Evolutionary conservation across 2,797 vertebrate species (phyloP), one percentile per base, ranked within the genome.

Genomic region (Octomys mimax): DNA sequence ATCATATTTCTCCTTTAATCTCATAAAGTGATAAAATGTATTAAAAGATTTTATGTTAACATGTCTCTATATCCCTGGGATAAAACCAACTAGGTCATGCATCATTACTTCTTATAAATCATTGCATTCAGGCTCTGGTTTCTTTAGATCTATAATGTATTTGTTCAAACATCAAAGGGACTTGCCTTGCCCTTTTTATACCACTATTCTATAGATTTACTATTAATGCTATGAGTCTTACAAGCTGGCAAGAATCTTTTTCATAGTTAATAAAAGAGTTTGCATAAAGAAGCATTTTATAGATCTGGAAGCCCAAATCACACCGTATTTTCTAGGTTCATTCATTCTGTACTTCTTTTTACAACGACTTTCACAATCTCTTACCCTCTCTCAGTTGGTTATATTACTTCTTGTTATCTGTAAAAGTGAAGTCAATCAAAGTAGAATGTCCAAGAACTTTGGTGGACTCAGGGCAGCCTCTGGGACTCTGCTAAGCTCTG

Each of bases 131-230:
- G 71, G 22, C 13, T 81, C 70, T 87, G 6, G 89, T 94, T 89
- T 89, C 21, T 75, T 54, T 78, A 80, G 22, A 36, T 87, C 12
- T 68, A 31, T 36, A 62, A 78, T 82, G 21, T 36, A 42, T 87
- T 87, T 89, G n/a, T 87, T 91, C n/a, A 94, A 79, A 89, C 86
- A 96, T 18, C 11, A 89, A 92, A 86, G 79, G 52, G 18, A 8
- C 42, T 83, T 75, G 5, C 54, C 64, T 80, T 94, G 1, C 52
- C 26, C 78, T 88, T 91, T 80, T 82, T n/a, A 81, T 57, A 77
- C 3, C 77, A 73, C 26, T 28, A 2, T 57, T 87, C n/a, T 36
- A 4, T n/a, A 80, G 31, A 66, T 18, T 93, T 78, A 31, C 4
- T 66, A 80, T 64, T 91, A 92, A 88, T 49, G 21, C 66, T 94